Base-by-base conservation (phyloP, 2,888 invertebrate genomes). In the Gortyna flavago region DNA sequence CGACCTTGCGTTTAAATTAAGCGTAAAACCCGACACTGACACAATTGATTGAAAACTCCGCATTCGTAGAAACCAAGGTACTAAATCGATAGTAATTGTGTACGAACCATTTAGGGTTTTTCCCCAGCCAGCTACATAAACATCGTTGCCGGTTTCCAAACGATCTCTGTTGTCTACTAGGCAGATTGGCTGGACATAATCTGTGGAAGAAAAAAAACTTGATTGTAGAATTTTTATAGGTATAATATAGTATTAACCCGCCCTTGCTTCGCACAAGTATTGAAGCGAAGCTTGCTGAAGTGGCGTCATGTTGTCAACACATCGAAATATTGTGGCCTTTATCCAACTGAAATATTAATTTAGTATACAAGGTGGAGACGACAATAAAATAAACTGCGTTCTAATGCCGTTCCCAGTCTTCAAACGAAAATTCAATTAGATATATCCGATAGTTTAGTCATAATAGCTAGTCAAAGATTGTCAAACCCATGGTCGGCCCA, bases 101-200 rank as follows among this genome's bases (percentile, higher is more conserved):
- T 62, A 92, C 85, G 41, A 92, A 97, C 97, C 96, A 71, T 87
- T 91, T 88, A 97, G 96, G 83, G 97, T 97, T 94, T 97, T 96
- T 66, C 97, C 97, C 97, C 97, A 97, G 32, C 97, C 97, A 18
- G 97, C 97, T 9, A 97, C 97, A 68, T 93, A 97, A 57, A 97
- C 97, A 88, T 97, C 95, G 89, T 93, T 93, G 11, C 97, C 97
- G 6, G 92, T 89, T 11, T 91, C 87, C 44, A 97, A 82, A 0
- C 96, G 94, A 38, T 92, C 89, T 16, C 89, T 93, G 73, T 72
- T 87, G 75, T 91, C 91, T 25, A 97, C 95, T 86, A 97, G 86
- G 86, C 97, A 97, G 78, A 97, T 97, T 0, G 97, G 97, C 92
- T 97, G 93, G 4, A 97, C 96, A 87, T 97, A 97, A 89, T 97